Evolutionary conservation across 92 coral and sea anemone genomes (phyloP), one percentile per base, ranked within the genome.

Genomic region (Palythoa grandis): DNA sequence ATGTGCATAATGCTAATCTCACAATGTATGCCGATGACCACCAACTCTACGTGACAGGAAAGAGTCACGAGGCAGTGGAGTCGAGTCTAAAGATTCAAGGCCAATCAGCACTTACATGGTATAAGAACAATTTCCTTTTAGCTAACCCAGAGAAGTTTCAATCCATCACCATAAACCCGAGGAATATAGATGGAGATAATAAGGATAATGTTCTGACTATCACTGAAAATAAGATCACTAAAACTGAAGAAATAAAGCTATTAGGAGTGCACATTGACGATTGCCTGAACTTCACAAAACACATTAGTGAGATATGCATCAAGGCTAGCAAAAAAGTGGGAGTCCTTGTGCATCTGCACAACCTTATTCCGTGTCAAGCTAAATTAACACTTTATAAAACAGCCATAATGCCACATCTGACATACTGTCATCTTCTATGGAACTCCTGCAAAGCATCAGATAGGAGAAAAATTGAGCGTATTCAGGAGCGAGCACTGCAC

Each of bases 81-180:
- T 75, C 63, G 65, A 86, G 77, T 43, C 87, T 86, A 35, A 52
- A 84, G 75, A 69, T 38, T 47, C 89, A 89, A 72, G 92, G 92
- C 47, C 77, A 89, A 85, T 29, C 48, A 78, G 89, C 92, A 24
- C 52, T 58, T 52, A 15, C 67, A 9, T 85, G 92, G 89, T 85
- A 89, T 52, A 77, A 82, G 82, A 57, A 85, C 72, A 85, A 89
- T 82, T 77, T 76, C 72, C 92, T 89, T 24, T 79, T 84, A 54
- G 87, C 89, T 25, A 86, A 89, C 78, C 67, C 89, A 86, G 89
- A 86, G 22, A 89, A 78, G 77, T 89, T 89, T 47, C 87, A 86
- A 61, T 53, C 78, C 60, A 86, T 89, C 20, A 89, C 87, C 37
- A 89, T 89, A 5, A 89, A 89, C 60, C 92, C 92, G 35, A 86